phyloP scores from a whole-genome alignment of 2,797 vertebrate species.

The Myotis pilosus region DNA sequence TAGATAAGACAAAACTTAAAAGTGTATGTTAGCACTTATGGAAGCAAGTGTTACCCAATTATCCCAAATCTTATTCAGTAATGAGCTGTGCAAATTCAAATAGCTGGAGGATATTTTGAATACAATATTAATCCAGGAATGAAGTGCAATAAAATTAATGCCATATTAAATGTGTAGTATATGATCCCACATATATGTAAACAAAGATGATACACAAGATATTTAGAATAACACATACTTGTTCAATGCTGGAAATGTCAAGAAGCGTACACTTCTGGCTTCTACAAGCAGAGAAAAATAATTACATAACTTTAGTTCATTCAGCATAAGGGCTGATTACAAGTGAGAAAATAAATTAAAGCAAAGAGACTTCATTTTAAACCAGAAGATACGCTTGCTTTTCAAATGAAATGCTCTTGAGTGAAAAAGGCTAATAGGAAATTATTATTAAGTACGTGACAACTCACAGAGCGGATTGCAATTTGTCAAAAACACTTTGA shows the following conservation, averaged over 20 bases:
- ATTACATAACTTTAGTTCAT: neutral
- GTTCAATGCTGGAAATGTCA: slow-evolving; percentile 1
- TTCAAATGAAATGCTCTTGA: slow-evolving; percentile 66
- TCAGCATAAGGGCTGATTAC: neutral
- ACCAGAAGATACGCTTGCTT: slow-evolving; percentile 38
- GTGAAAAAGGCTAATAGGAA: slow-evolving; percentile 59
- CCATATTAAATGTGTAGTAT: neutral
- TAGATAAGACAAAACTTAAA: slow-evolving; percentile 6
- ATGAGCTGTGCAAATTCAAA: slow-evolving; percentile 37
- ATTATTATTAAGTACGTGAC: slow-evolving; percentile 60
- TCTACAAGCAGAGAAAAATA: neutral
- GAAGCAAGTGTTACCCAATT: neutral
- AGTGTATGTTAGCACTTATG: neutral
- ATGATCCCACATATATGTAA: neutral
- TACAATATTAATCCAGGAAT: slow-evolving; percentile 10
- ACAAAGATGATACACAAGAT: neutral
- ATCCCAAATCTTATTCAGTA: slow-evolving; percentile 5
- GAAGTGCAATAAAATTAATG: neutral
- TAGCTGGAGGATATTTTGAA: neutral
- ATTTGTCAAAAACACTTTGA: slow-evolving; percentile 46
- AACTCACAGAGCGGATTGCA: slow-evolving; percentile 37
- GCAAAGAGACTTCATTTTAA: slow-evolving; percentile 56
- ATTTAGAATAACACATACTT: neutral
- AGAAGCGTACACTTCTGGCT: slow-evolving; percentile 32
- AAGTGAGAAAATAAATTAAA: slow-evolving; percentile 60